A percentile compares a stretch with the other conserved stretches of the same genome.
These are phyloP conservation scores for Catonia carolina DNA, from an alignment of 2,888 invertebrate genomes.

Conservation along the genomic window DNA sequence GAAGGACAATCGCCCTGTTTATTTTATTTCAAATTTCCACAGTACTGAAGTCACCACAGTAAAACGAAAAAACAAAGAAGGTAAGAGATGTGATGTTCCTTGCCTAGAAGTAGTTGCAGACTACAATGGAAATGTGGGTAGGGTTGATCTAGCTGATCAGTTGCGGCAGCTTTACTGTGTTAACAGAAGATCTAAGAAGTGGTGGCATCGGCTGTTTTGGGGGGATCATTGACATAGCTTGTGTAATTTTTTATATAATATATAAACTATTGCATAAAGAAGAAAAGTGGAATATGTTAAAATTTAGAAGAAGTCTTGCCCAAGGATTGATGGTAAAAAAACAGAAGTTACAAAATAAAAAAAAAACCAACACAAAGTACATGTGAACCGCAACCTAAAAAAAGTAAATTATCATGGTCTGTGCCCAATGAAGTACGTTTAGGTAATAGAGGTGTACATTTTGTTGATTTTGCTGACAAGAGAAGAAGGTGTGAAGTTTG, in stretches of 20 bases:
- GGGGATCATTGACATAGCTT: constrained; percentile 15
- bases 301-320: constrained; percentile 11
- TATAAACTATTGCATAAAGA: constrained; percentile 1
- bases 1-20: constrained; percentile 13
- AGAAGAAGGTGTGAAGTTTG: constrained; percentile 11
- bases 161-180: constrained; percentile 8
- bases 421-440: background rate
- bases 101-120: constrained; percentile 6
- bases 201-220: constrained; percentile 20
- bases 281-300: background rate
- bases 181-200: constrained; percentile 7
- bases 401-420: constrained; percentile 1
- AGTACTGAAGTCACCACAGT: background rate
- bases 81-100: constrained; percentile 1
- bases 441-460: constrained; percentile 7
- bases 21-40: constrained; percentile 9
- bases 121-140: constrained; percentile 11
- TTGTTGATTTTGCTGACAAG: background rate
- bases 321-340: constrained; percentile 16
- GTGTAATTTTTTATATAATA: constrained; percentile 6
- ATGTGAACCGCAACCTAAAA: background rate
- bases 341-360: background rate
- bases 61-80: constrained; percentile 9
- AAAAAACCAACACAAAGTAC: background rate
- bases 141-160: constrained; percentile 14